Evolutionary conservation across 1,140 invertebrate genomes (phyloP), one percentile per base, ranked within the genome.

Genomic region (Holcopasites calliopsidis): DNA sequence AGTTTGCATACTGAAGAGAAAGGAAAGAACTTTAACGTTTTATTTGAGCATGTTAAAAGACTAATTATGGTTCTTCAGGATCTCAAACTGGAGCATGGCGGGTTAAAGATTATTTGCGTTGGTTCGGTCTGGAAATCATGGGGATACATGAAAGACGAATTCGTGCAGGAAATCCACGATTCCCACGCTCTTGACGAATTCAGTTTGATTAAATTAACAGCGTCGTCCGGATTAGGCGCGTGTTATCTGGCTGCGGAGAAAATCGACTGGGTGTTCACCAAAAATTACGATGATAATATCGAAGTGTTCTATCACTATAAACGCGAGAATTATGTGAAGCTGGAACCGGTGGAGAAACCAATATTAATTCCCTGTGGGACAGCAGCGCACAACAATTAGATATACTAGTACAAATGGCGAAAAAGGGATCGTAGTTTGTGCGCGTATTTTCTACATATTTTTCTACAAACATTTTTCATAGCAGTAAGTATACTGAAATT

Each of bases 51-150:
- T 2, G 3, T 49, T 33, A 23, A n/a, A n/a, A n/a, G n/a, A n/a
- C n/a, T n/a, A n/a, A n/a, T n/a, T n/a, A n/a, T n/a, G n/a, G n/a
- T n/a, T 80, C 50, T 83, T 16, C 82, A 93, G 90, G 89, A 92
- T 72, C 84, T 95, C 50, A 91, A 92, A 52, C 85, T 93, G 4
- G 86, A 89, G 54, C 86, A 88, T 3, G 94, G 94, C 7, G 95
- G 97, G 8, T 86, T 98, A 1, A 95, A 95, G 40, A 93, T 99
- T 0, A 94, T 99, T 0, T 98, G 97, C 88, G 97, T 99, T 0
- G 98, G 98, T 1, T 99, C 98, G 0, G 97, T 99, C 0, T 99
- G 97, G 96, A 95, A 97, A 80, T 98, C 97, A 79, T 99, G 98
- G 98, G 86, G 94, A 2, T 92, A 96, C 1, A 86, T 99, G 60